Evolutionary conservation across 2,113 vertebrate species (phyloP).

Genomic region (Seriola dumerili): DNA sequence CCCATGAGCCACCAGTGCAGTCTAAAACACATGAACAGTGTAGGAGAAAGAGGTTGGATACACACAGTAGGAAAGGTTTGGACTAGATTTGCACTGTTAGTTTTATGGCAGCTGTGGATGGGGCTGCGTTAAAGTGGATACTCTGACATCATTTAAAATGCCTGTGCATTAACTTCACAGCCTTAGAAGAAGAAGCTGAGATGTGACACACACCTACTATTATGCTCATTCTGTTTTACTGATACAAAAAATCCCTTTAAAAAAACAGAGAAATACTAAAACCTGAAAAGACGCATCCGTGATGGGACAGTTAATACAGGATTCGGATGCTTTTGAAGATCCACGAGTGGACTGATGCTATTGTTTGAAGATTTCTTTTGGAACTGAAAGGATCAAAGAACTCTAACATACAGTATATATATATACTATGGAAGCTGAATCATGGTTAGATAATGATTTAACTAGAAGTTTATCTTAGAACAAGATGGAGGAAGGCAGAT

Average conservation of each 20-base stretch:
- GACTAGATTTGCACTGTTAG: conserved; percentile 8
- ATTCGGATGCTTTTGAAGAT: conserved; percentile 11
- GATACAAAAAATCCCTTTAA: not conserved
- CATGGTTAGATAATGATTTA: not conserved
- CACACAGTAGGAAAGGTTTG: conserved; percentile 1
- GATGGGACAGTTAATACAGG: not conserved
- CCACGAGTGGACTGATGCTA: not conserved
- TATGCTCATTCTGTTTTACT: no score
- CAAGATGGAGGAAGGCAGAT: not conserved
- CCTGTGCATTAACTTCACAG: not conserved
- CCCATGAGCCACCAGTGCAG: conserved; percentile 81
- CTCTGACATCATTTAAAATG: not conserved
- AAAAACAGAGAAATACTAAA: not conserved
- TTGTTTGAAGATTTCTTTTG: not conserved
- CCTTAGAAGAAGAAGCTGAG: not conserved
- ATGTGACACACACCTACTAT: not conserved
- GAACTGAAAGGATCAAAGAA: conserved; percentile 4
- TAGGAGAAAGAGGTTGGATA: conserved; percentile 41
- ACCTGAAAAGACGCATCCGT: not conserved
- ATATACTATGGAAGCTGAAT: not conserved
- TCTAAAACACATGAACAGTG: conserved; percentile 79
- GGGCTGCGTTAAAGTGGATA: conserved; percentile 1
- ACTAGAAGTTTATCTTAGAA: not conserved
- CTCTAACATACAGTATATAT: not conserved
- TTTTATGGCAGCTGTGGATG: not conserved